phyloP scores from a whole-genome alignment of 2,888 invertebrate species.

The Aleiodes testaceus region DNA sequence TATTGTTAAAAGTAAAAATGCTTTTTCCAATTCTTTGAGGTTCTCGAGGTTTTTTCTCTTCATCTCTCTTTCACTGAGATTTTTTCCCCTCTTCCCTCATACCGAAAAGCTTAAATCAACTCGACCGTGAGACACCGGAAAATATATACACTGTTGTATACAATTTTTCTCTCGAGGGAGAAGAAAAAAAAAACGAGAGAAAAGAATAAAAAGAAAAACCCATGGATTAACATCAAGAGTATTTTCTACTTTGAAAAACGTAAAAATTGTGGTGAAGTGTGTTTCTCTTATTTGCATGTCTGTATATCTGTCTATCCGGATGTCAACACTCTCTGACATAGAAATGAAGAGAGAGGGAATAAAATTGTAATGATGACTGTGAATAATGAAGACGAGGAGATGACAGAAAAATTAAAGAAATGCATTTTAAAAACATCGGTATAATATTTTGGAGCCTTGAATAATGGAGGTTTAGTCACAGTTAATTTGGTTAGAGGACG shows the following conservation, averaged over 20 bases:
- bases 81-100: conserved; percentile 5
- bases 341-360: not conserved
- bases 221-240: conserved; percentile 30
- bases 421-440: conserved; percentile 9
- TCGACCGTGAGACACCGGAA: conserved; percentile 49
- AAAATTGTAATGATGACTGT: conserved; percentile 32
- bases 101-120: conserved; percentile 44
- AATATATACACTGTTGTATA: conserved; percentile 17
- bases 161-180: conserved; percentile 14
- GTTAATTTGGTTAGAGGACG: conserved; percentile 72
- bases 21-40: conserved; percentile 47
- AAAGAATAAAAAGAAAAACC: conserved; percentile 7
- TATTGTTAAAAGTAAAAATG: conserved; percentile 58
- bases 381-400: conserved; percentile 18
- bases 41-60: conserved; percentile 48
- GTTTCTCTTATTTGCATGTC: conserved; percentile 32
- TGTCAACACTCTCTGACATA: conserved; percentile 22
- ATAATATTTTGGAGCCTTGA: conserved; percentile 39
- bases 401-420: conserved; percentile 32
- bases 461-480: conserved; percentile 70
- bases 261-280: conserved; percentile 36
- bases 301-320: conserved; percentile 5
- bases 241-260: conserved; percentile 23
- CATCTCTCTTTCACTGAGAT: conserved; percentile 34
- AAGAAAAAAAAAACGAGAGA: conserved; percentile 10